Base-by-base conservation (phyloP, 2,113 vertebrate species). In the Nerophis ophidion region DNA sequence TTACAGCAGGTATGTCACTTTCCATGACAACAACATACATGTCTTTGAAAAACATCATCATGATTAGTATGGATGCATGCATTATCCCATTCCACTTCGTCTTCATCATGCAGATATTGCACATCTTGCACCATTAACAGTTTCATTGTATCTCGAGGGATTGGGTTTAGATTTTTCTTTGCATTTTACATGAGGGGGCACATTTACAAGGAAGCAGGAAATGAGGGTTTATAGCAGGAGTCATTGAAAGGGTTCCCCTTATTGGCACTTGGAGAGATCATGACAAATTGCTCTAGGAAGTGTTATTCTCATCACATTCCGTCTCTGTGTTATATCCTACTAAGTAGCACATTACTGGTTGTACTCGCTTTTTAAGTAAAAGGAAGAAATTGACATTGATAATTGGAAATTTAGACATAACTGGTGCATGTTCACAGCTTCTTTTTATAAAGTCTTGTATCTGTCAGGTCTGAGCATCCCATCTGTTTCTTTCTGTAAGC, bases 1-100 rank as follows among this genome's bases (percentile, higher is more conserved):
- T 82, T 73, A 81, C 4, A 71, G 19, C 66, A 71, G 70, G 63
- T 64, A 73, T 79, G 80, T 50, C 34, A 71, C 77, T 84, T 84
- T 81, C 76, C 74, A 67, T 68, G 14, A 49, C 44, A 44, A 44
- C 40, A 4, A 44, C 40, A 44, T 44, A 8, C 38, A 40, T 40
- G 38, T 40, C 11, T 44, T 44, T 44, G 3, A 44, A 11, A 44
- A 5, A 44, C 4, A 44, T 11, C 6, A 44, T 44, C 3, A 12
- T 42, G 40, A 12, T 12, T 44, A 12, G 40, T 44, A 44, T 6
- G 36, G 7, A 38, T 44, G 40, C 40, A 12, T 12, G 40, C 40
- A 44, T 44, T 44, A 44, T 10, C 11, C 40, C 40, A 6, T 9
- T 5, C 9, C 8, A 9, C 7, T 42, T 42, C 17, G 15, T 13